Conservation (phyloP, 2,888 invertebrate species). For the Polymixis lichenea region DNA sequence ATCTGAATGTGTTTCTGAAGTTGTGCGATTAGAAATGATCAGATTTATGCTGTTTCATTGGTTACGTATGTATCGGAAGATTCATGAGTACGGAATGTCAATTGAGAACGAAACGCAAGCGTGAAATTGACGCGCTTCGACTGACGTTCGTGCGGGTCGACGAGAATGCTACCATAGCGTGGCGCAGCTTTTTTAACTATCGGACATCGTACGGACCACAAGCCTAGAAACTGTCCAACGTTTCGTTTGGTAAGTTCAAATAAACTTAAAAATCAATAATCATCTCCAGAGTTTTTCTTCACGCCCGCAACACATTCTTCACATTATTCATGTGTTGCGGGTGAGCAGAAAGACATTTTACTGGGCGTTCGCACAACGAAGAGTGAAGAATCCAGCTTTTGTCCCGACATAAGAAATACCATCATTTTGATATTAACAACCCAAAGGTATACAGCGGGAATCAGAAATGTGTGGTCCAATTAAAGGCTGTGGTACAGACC, state of each 20-base stretch:
- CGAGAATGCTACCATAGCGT: not conserved
- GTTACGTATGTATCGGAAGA: not conserved
- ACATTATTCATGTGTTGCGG: no score
- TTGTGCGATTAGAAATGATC: not conserved
- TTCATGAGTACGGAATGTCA: not conserved
- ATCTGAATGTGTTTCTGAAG: conserved; percentile 13
- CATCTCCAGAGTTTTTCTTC: no score
- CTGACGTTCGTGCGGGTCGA: not conserved
- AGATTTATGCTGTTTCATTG: not conserved
- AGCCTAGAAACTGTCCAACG: not conserved
- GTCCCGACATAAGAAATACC: not conserved
- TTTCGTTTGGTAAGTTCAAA: no score
- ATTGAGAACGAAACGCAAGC: not conserved
- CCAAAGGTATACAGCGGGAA: not conserved
- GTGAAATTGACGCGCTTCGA: not conserved
- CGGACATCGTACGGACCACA: not conserved
- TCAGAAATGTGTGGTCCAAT: not conserved
- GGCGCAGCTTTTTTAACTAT: not conserved
- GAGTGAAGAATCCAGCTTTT: no score
- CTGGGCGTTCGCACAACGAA: no score
- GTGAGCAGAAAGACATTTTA: no score
- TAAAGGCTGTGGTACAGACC: not conserved
- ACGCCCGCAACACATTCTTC: no score
- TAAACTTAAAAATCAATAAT: no score
- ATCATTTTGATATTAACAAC: not conserved